Evolutionary conservation across 37 sponge, comb jelly and placozoan species (phyloP), one percentile per base, ranked within the genome.

Genomic region (Tethya wilhelma): DNA sequence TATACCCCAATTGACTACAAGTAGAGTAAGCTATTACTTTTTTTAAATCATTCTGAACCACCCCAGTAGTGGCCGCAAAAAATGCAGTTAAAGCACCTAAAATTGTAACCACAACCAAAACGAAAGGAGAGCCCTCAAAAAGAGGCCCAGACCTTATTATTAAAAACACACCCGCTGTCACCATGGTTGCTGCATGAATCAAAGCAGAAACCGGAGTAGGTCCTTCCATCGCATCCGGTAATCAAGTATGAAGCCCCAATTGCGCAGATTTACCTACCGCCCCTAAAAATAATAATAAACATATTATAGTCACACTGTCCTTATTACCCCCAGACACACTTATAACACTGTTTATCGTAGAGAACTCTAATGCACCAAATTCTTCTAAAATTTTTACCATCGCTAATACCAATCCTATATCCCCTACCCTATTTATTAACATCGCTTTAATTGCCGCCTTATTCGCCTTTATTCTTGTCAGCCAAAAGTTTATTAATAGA

Each of bases 101-200:
- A 66, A 77, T 67, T 7, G 90, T 86, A 8, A 89, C 68, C 49
- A 93, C 23, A 34, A 69, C 81, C 78, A 93, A 78, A 40, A 68
- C 82, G 56, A 85, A 82, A 55, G 90, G 73, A 0, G 86, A 80
- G 1, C 56, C 66, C 59, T 89, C 93, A 81, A 93, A 89, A 36
- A 93, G 59, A 7, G 86, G 86, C 22, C 74, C 86, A 60, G 89
- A 89, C 55, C 93, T 67, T 59, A 88, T 93, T 44, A 93, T 89
- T 84, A 93, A 85, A 89, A 89, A 91, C n/a, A 91, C 87, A 36
- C 91, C 91, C 4, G 91, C 92, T 22, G 92, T 91, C 12, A 91
- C 92, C 92, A 91, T 91, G 6, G 93, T 92, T 30, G 93, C 93
- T 40, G 93, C 93, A 80, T 92, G 93, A 36, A 93, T 93, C 65